Conservation (phyloP, 2,113 vertebrate species). For the Neotragus moschatus region DNA sequence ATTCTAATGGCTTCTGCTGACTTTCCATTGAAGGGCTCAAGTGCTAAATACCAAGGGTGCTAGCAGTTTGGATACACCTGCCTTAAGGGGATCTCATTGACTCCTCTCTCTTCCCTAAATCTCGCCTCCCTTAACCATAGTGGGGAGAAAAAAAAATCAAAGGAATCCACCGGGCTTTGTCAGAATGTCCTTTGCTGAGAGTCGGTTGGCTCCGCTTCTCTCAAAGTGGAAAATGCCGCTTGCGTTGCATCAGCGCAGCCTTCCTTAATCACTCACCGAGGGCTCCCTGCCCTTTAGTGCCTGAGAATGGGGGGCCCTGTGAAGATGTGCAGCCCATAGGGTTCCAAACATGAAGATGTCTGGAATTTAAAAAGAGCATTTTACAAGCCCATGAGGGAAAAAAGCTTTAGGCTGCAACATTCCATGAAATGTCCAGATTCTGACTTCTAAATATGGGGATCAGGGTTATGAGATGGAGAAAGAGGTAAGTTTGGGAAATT, state of each 20-base stretch:
- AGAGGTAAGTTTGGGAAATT: neutral
- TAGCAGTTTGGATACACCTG: neutral
- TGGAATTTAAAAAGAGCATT: neutral
- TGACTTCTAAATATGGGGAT: neutral
- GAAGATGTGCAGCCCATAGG: neutral
- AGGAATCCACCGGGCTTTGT: neutral
- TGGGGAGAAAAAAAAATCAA: neutral
- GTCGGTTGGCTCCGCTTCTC: neutral
- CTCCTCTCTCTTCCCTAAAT: neutral
- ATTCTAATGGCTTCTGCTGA: neutral
- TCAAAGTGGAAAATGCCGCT: too few species aligned
- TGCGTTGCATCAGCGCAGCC: neutral
- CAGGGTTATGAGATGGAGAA: neutral
- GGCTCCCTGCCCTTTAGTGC: neutral
- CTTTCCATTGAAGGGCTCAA: neutral
- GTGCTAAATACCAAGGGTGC: neutral
- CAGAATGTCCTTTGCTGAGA: neutral
- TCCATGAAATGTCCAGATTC: neutral
- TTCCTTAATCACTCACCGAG: neutral
- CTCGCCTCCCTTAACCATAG: neutral
- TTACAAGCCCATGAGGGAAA: neutral
- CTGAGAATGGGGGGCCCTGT: neutral
- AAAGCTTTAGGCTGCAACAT: neutral
- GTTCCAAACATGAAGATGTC: neutral
- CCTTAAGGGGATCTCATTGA: neutral